These are phyloP conservation scores for Serranus cabrilla DNA, from an alignment of 2,797 vertebrate species.

Conservation along the genomic window DNA sequence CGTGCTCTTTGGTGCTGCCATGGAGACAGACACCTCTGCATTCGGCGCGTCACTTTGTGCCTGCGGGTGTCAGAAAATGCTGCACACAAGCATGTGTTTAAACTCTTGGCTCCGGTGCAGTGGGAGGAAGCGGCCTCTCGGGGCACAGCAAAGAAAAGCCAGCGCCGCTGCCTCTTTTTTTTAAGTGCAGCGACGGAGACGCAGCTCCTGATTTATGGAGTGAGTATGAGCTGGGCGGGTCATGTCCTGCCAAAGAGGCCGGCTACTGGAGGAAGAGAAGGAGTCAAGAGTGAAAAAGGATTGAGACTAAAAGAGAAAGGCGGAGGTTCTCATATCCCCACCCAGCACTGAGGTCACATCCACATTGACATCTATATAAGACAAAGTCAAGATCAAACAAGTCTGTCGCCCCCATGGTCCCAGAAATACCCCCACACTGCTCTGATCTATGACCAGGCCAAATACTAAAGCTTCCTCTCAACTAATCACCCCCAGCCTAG, in stretches of 20 bases:
- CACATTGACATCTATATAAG: conserved; percentile 53
- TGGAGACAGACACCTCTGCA: conserved; percentile 78
- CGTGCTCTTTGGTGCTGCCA: conserved; percentile 62
- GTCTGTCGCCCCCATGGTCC: conserved; percentile 37
- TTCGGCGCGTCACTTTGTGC: conserved; percentile 61
- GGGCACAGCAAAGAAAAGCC: conserved; percentile 59
- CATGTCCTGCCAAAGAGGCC: conserved; percentile 56
- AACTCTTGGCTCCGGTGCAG: conserved; percentile 66
- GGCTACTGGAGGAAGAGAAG: conserved; percentile 57
- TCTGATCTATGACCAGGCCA: conserved; percentile 40
- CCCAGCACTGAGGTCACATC: conserved; percentile 44
- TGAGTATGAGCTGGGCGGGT: conserved; percentile 68
- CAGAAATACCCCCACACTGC: conserved; percentile 29
- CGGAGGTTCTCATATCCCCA: conserved; percentile 39
- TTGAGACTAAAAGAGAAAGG: conserved; percentile 29
- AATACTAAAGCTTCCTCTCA: conserved; percentile 36
- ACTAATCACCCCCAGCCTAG: conserved; percentile 46
- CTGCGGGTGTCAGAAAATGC: conserved; percentile 71
- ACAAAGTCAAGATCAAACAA: conserved; percentile 66
- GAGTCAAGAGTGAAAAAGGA: conserved; percentile 27
- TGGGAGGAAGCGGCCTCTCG: conserved; percentile 67
- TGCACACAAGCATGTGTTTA: conserved; percentile 72
- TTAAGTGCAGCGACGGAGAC: conserved; percentile 61
- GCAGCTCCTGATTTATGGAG: conserved; percentile 78
- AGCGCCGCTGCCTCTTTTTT: conserved; percentile 54